These are phyloP conservation scores for Smutsia temminckii DNA, from an alignment of 2,797 vertebrate species.

Conservation along the genomic window DNA sequence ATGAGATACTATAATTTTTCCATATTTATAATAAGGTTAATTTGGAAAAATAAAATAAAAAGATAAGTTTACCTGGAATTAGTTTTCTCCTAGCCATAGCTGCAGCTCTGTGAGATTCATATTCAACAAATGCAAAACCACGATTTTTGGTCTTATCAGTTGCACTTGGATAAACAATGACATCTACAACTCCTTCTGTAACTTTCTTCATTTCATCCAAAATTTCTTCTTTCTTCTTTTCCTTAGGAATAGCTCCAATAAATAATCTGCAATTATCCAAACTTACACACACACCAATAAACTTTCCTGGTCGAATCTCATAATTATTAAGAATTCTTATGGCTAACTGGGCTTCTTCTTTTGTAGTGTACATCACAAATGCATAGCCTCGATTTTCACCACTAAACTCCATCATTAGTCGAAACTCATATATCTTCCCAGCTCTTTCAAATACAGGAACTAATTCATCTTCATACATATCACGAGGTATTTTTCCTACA, in stretches of 20 bases:
- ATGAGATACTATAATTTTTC: neutral
- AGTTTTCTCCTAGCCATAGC: slow-evolving; percentile 95
- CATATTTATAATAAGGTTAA: neutral
- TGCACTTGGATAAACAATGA: slow-evolving; percentile 94
- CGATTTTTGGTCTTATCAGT: slow-evolving; percentile 92
- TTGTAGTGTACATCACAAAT: slow-evolving; percentile 95
- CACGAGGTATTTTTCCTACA: slow-evolving; percentile 96
- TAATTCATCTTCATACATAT: slow-evolving; percentile 96
- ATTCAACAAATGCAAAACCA: slow-evolving; percentile 96
- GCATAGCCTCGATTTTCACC: slow-evolving; percentile 98
- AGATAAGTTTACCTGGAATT: slow-evolving; percentile 88
- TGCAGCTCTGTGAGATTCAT: slow-evolving; percentile 95
- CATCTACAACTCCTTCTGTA: slow-evolving; percentile 95
- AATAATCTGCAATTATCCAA: slow-evolving; percentile 97
- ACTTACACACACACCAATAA: slow-evolving; percentile 95
- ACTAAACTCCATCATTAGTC: slow-evolving; percentile 98
- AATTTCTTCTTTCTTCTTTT: slow-evolving; percentile 96
- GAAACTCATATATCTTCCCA: slow-evolving; percentile 95
- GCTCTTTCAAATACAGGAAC: slow-evolving; percentile 94
- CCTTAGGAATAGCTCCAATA: slow-evolving; percentile 95
- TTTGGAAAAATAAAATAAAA: slow-evolving; percentile 27
- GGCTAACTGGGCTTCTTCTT: slow-evolving; percentile 92
- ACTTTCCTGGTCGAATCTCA: slow-evolving; percentile 93
- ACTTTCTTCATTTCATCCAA: slow-evolving; percentile 95
- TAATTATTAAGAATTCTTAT: slow-evolving; percentile 94